phyloP scores from a whole-genome alignment of 2,797 vertebrate genomes.

The Orientallactaga sibirica region DNA sequence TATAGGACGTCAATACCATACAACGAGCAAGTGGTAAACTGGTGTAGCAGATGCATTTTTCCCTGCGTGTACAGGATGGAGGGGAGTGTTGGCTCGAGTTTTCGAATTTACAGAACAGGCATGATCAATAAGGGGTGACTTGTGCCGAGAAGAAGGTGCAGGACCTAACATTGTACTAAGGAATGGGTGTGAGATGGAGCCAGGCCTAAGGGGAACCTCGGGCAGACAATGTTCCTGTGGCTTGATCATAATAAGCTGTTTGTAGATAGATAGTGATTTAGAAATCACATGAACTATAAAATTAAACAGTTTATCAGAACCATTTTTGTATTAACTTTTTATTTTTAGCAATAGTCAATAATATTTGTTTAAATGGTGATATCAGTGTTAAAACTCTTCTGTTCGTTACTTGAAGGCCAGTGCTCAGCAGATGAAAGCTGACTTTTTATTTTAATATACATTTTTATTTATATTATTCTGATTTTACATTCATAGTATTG shows the following conservation, averaged over 20 bases:
- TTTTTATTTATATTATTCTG: too few species aligned
- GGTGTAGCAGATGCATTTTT: not conserved
- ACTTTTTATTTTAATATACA: too few species aligned
- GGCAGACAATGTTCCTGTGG: not conserved
- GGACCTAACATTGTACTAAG: not conserved
- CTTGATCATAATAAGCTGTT: not conserved
- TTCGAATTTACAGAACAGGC: not conserved
- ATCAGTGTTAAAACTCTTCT: not conserved
- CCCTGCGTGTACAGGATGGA: not conserved
- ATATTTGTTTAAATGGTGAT: not conserved
- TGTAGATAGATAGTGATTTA: not conserved
- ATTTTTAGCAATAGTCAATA: not conserved
- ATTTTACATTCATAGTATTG: too few species aligned
- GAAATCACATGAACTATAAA: not conserved
- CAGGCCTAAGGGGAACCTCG: not conserved
- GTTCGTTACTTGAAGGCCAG: not conserved
- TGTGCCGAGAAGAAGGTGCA: not conserved
- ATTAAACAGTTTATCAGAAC: not conserved
- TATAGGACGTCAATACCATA: not conserved
- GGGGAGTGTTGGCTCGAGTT: rapidly evolving
- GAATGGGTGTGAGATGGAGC: rapidly evolving
- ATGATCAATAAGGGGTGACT: not conserved
- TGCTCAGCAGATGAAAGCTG: too few species aligned
- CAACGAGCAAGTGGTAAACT: not conserved
- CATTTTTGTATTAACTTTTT: not conserved